phyloP scores from a whole-genome alignment of 2,888 invertebrate species.

The Strigamia crassipes region DNA sequence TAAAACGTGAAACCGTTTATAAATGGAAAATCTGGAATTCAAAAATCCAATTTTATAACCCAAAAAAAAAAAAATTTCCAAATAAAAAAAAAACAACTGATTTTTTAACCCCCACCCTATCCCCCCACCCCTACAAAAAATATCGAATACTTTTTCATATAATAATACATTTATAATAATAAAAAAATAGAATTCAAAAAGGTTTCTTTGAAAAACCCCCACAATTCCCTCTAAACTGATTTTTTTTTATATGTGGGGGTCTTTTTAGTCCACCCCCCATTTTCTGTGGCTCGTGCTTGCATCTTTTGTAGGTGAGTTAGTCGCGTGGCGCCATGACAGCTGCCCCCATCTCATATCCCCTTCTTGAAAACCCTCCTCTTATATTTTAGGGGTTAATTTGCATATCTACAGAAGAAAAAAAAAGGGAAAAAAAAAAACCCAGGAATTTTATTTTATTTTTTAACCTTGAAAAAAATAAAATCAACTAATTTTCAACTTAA shows the following conservation, averaged over 20 bases:
- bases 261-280: slow-evolving; percentile 7
- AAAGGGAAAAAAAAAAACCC: background rate
- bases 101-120: background rate
- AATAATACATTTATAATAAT: background rate
- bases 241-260: slow-evolving; percentile 1
- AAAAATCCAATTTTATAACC: too few species aligned
- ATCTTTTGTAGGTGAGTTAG: slow-evolving; percentile 40
- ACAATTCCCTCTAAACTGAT: slow-evolving; percentile 6
- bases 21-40: too few species aligned
- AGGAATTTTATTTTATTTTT: slow-evolving; percentile 27
- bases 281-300: slow-evolving; percentile 36
- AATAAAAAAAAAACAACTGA: background rate
- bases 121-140: too few species aligned
- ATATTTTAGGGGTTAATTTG: background rate
- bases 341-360: slow-evolving; percentile 40
- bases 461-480: background rate
- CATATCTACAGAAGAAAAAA: background rate
- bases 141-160: too few species aligned
- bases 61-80: too few species aligned
- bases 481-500: background rate
- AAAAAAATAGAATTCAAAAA: background rate
- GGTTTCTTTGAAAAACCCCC: background rate
- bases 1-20: too few species aligned
- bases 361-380: slow-evolving; percentile 9
- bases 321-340: slow-evolving; percentile 42